Evolutionary conservation across 2,888 invertebrate species (phyloP), one percentile per base, ranked within the genome.

Genomic region (Thecophora atra): DNA sequence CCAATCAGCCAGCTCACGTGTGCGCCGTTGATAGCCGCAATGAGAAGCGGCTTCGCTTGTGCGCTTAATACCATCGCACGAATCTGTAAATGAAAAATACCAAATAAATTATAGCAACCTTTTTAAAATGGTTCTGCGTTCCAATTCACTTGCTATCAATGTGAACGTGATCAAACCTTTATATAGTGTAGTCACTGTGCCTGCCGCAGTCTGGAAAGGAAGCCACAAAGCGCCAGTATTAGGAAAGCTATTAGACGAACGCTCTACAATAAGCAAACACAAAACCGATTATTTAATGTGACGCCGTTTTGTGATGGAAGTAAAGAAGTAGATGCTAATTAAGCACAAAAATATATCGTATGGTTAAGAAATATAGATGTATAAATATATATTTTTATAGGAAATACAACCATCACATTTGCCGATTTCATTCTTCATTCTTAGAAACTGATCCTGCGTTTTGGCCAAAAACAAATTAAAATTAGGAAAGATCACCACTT

Each of bases 121-220:
- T 30, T 51, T n/a, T 47, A n/a, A 54, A 54, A 21, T 42, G 44
- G 58, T 17, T 11, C 26, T 58, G 24, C 24, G 60, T 8, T 24
- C 37, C 6, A 28, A 69, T 60, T 17, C 26, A 17, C 19, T 6
- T 37, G 6, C 7, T 8, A 37, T 37, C 37, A 37, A 37, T 37
- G 37, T 37, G 37, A 37, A 37, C 7, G 17, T 42, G 21, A 19
- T 60, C 70, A 69, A 85, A 92, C 93, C 93, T 92, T 92, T 93
- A 85, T 93, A 93, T 76, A 93, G 87, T 72, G 91, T 89, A 76
- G 93, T 93, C 77, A 93, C 92, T 77, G 92, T 91, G 73, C 92
- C 92, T 79, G 93, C 93, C 80, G 93, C 93, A 79, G 92, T 92
- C 87, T 93, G 93, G 87, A 93, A 93, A 79, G 93, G 92, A 82